Evolutionary conservation across 2,888 invertebrate genomes (phyloP).

Genomic region (Lomographa bimaculata): DNA sequence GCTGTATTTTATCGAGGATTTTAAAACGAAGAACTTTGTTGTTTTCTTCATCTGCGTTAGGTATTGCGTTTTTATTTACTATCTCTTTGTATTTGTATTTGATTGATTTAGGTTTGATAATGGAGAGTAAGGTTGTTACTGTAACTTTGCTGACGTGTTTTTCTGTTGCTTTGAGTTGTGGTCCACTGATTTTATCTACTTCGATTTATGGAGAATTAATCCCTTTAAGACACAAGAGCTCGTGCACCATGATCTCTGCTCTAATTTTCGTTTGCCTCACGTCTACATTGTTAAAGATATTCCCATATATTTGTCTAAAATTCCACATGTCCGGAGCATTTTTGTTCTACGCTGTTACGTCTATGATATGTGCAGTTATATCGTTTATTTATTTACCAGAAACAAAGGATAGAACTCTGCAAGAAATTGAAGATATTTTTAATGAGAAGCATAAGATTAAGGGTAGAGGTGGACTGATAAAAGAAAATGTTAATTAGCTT

Average conservation of each 20-base stretch:
- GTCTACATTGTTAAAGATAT: constrained; percentile 38
- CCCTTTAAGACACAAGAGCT: constrained; percentile 33
- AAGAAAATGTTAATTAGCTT: too few species aligned
- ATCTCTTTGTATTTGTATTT: constrained; percentile 47
- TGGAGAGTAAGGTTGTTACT: constrained; percentile 36
- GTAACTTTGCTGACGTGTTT: constrained; percentile 37
- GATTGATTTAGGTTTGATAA: constrained; percentile 32
- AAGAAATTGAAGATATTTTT: constrained; percentile 35
- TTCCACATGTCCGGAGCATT: constrained; percentile 41
- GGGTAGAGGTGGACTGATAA: constrained; percentile 1
- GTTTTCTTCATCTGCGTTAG: constrained; percentile 32
- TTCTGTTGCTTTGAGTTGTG: constrained; percentile 48
- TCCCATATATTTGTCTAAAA: constrained; percentile 35
- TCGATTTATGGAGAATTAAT: constrained; percentile 42
- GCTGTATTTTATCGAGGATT: constrained; percentile 38
- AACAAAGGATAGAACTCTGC: constrained; percentile 40
- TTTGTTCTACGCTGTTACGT: constrained; percentile 37
- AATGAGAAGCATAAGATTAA: not conserved
- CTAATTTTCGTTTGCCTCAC: constrained; percentile 24
- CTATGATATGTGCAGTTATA: constrained; percentile 28
- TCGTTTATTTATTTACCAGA: constrained; percentile 43
- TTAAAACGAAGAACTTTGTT: constrained; percentile 40
- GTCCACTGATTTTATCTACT: constrained; percentile 43
- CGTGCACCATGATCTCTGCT: constrained; percentile 30
- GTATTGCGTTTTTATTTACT: constrained; percentile 38